Base-by-base conservation (phyloP, 2,888 invertebrate species). In the Drosophila kuntzei region DNA sequence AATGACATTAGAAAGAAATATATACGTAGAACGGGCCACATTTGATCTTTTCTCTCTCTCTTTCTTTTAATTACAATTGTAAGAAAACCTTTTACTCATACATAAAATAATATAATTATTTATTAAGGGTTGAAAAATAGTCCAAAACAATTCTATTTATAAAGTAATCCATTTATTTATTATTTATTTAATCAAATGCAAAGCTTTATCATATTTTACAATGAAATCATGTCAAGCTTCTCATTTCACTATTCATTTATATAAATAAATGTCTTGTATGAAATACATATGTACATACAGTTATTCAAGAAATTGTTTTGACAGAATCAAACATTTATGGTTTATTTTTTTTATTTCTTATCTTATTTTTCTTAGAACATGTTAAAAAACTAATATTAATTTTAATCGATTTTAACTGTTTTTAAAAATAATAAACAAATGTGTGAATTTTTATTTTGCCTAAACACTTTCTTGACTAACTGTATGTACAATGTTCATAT, bases 161-260 rank as follows among this genome's bases (percentile, higher is more conserved):
- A 29, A 16, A 27, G 11, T 5, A 18, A 27, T 6, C 9, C 7
- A 16, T 43, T 22, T 25, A 29, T 47, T 12, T 6, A 18, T 16
- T 34, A 34, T 11, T 22, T 22, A 22, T 32, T 11, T 22, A 32
- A 54, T 20, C 14, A 20, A 41, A 12, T 41, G n/a, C 2, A 41
- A 41, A 20, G 18, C 41, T 41, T 7, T 41, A 12, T 18, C 20
- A 53, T 53, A 41, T 53, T 53, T 39, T 6, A 7, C 9, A n/a
- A n/a, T 5, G 20, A 14, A 58, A 12, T 43, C 47, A 22, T 34
- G 37, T 50, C 16, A 59, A 46, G 67, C 36, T 41, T 29, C 25
- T 22, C 29, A 34, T 54, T 72, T 50, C 37, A 53, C 18, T 14
- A 39, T 37, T 18, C 41, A 73, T 71, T 71, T 73, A 67, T 66